Evolutionary conservation across 2,797 vertebrate species (phyloP), one percentile per base, ranked within the genome.

Genomic region (Muraenolepis orangiensis): DNA sequence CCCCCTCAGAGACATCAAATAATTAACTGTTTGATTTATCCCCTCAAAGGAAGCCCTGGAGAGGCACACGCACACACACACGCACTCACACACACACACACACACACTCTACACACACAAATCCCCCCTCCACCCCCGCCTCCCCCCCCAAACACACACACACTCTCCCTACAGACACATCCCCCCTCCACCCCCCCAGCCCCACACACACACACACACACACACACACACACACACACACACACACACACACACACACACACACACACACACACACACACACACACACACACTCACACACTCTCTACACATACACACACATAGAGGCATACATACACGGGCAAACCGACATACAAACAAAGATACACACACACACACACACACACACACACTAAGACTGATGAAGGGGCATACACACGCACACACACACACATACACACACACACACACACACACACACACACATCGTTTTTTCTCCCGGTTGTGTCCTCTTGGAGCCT

Each of bases 371-470:
- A 73, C 51, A 73, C 78, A 75, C 78, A 76, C 80, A 85, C 89
- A 91, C 88, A 80, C 88, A 86, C 81, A 87, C 86, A 86, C 36
- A 83, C 80, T n/a, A 76, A 88, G 84, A 86, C 86, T 77, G 78
- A 85, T 81, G 88, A 88, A 83, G 87, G 82, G 77, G 82, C 86
- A 66, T 23, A 70, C 73, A 70, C 67, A 38, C 72, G 20, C 61
- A 26, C 72, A 38, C 57, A 34, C 30, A 32, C 72, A 40, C 76
- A 72, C 76, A 31, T 38, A 82, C 76, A 72, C 75, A 74, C 74
- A 74, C 38, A 74, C 76, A 79, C 78, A 71, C 72, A 71, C 75
- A 71, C 76, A 69, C 68, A 69, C 75, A 69, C 66, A 23, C 70
- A 72, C 30, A 78, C 74, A 75, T n/a, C n/a, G n/a, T n/a, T n/a